Base-by-base conservation (phyloP, 1,140 invertebrate species). In the Listronotus bonariensis region DNA sequence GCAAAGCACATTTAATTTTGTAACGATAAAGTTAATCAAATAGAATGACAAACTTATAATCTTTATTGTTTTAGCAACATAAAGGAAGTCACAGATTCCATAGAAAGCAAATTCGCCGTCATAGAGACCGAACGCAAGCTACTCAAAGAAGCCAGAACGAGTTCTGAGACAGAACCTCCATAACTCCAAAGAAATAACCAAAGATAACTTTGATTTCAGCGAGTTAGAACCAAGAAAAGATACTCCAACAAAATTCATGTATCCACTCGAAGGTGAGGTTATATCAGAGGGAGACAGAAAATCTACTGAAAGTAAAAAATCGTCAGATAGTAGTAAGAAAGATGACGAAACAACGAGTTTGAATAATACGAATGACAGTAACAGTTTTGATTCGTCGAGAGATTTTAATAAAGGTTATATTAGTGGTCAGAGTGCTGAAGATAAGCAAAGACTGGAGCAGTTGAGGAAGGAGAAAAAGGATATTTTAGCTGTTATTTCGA, bases 401-500 rank as follows among this genome's bases (percentile, higher is more conserved):
- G 52, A 64, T 14, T 49, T 56, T 32, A 64, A 15, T 38, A 42
- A 49, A 64, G 52, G 34, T 11, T 54, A 65, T 46, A 20, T 12
- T 18, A 62, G 36, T n/a, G 46, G 26, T 20, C 55, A 55, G 31
- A 61, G 63, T 60, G 38, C 36, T 43, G 65, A 68, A 15, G 68
- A 70, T 3, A 72, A 60, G 46, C 45, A 60, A 43, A 69, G 59
- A 65, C 78, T 80, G 10, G 81, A 83, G 59, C 80, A 81, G 62
- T 76, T 85, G 20, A 86, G 82, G 71, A 81, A 83, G 12, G 84
- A 85, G 52, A 83, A 85, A 55, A 81, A 80, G 57, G 83, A 86
- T 46, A 73, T 84, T 34, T 71, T 86, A 20, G 70, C 80, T 0
- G 80, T 82, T 67, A 83, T 90, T 40, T 82, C 86, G 34, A 79